These are phyloP conservation scores for Equus quagga DNA, from an alignment of 2,113 vertebrate species.

Conservation along the genomic window DNA sequence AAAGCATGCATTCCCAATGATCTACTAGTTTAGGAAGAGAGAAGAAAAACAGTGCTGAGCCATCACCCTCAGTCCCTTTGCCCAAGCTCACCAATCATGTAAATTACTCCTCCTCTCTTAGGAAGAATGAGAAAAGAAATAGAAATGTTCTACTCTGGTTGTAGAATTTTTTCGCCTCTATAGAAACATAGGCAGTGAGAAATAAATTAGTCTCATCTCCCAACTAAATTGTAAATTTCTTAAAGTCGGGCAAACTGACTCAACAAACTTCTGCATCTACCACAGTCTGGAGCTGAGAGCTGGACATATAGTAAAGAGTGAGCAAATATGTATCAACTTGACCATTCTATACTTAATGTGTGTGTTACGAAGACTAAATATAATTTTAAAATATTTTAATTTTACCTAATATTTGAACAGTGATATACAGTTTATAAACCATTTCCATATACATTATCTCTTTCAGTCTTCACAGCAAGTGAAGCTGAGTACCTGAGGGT, in stretches of 20 bases:
- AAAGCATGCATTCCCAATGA: background rate
- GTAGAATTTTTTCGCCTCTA: background rate
- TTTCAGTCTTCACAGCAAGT: background rate
- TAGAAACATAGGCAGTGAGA: background rate
- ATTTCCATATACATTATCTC: background rate
- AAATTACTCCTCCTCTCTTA: background rate
- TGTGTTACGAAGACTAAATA: background rate
- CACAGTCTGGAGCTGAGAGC: background rate
- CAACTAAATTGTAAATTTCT: background rate
- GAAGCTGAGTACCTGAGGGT: too few species aligned
- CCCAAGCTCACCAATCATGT: background rate
- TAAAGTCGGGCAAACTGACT: background rate
- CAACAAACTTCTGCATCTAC: slow-evolving; percentile 1
- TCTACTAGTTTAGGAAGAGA: background rate
- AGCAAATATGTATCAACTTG: background rate
- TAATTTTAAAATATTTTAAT: slow-evolving; percentile 54
- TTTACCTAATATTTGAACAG: slow-evolving; percentile 4
- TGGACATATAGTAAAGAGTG: background rate
- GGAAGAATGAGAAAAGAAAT: background rate
- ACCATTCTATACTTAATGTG: background rate
- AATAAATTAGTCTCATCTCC: background rate
- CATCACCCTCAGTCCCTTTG: background rate
- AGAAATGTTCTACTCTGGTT: background rate
- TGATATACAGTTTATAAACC: slow-evolving; percentile 13
- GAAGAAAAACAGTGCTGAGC: background rate